phyloP scores from a whole-genome alignment of 2,113 vertebrate genomes.

The Nematolebias whitei region DNA sequence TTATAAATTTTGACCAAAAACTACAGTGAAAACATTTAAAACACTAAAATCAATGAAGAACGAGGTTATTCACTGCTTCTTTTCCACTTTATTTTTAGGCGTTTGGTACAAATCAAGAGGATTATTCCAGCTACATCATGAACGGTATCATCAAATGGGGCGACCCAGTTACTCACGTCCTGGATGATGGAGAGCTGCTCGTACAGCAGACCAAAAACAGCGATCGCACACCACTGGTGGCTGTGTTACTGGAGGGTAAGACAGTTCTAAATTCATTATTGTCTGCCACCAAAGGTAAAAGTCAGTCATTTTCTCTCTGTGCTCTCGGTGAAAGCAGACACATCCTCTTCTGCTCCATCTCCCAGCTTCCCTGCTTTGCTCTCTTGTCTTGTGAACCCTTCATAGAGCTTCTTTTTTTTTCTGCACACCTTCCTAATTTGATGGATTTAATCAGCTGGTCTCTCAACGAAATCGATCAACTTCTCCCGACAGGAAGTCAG shows the following conservation, averaged over 20 bases:
- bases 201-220: constrained; percentile 98
- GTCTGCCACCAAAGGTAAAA: not conserved
- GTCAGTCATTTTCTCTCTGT: not conserved
- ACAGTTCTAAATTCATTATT: not conserved
- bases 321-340: too few species aligned
- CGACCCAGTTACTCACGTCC: constrained; percentile 90
- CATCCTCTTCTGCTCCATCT: too few species aligned
- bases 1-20: too few species aligned
- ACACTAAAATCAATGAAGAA: not conserved
- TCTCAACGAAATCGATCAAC: too few species aligned
- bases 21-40: not conserved
- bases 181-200: constrained; percentile 96
- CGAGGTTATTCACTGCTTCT: not conserved
- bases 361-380: too few species aligned
- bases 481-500: too few species aligned
- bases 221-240: constrained; percentile 94
- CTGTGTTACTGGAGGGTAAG: constrained; percentile 94
- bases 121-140: constrained; percentile 97
- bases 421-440: too few species aligned
- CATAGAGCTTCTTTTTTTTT: too few species aligned
- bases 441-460: too few species aligned
- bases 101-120: constrained; percentile 97
- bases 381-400: too few species aligned
- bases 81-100: constrained; percentile 83
- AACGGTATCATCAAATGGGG: constrained; percentile 99